A percentile compares a stretch with the other conserved stretches of the same genome.
phyloP scores from a whole-genome alignment of 2,113 vertebrate genomes.

The Planiliza haematocheilus region DNA sequence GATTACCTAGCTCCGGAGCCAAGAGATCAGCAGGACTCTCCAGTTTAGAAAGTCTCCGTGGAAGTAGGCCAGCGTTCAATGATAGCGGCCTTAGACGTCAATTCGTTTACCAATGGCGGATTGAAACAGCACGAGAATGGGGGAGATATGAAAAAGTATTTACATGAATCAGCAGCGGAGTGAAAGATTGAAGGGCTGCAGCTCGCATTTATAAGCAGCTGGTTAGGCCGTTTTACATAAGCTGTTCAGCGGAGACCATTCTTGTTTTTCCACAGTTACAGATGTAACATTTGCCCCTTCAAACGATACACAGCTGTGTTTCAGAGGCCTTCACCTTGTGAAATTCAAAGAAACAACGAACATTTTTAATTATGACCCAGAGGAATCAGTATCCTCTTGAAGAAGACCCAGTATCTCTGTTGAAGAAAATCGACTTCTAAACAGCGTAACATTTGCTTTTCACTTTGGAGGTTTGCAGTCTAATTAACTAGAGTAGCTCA shows the following conservation, averaged over 20 bases:
- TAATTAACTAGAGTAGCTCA: constrained; percentile 31
- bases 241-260: constrained; percentile 3
- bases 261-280: constrained; percentile 20
- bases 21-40: constrained; percentile 22
- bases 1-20: constrained; percentile 63
- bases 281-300: constrained; percentile 5
- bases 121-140: constrained; percentile 8
- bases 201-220: constrained; percentile 36
- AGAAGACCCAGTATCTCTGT: no score
- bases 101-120: background rate
- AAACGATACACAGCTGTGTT: constrained; percentile 1
- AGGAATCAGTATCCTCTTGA: no score
- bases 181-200: constrained; percentile 16
- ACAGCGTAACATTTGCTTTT: constrained; percentile 22
- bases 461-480: constrained; percentile 12
- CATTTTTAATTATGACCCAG: constrained; percentile 17
- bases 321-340: constrained; percentile 10
- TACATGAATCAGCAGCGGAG: constrained; percentile 35
- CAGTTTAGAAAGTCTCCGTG: constrained; percentile 34
- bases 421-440: constrained; percentile 29
- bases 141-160: constrained; percentile 31
- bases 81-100: constrained; percentile 4
- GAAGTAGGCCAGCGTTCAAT: constrained; percentile 12
- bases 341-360: constrained; percentile 6
- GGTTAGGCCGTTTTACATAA: constrained; percentile 44